Evolutionary conservation across 2,888 invertebrate genomes (phyloP), one percentile per base, ranked within the genome.

Genomic region (Agonopterix subpropinquella): DNA sequence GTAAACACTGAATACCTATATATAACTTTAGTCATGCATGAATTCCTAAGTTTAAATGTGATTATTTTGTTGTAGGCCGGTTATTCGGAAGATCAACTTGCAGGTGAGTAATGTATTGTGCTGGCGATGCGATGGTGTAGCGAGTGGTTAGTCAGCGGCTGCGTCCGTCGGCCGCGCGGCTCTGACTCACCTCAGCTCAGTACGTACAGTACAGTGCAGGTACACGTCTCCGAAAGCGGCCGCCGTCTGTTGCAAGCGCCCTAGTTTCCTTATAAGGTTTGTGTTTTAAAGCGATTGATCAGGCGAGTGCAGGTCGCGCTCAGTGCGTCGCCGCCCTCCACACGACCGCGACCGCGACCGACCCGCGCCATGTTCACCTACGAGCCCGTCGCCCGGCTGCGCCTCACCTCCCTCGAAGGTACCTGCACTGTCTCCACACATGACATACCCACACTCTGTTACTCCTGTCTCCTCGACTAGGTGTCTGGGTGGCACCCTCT

Each of bases 1-100:
- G 28, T 28, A 28, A 28, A 28, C 28, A 28, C 28, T 28, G 7
- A 28, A 28, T 28, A 7, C 28, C 5, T 28, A 28, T 28, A 28
- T 28, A 28, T 28, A 28, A 28, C 28, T 28, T 28, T 5, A 28
- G 28, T 28, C 28, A 28, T 28, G 28, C 28, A 28, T 28, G 28
- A 28, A 28, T 28, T 28, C 5, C 28, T 28, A 28, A 28, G 28
- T 28, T 5, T 28, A 7, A 28, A 39, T 39, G 11, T 39, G 39
- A 36, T n/a, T 37, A 18, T 11, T 48, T 47, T 47, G 39, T 91
- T 91, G 53, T 91, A 96, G 96, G 95, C 94, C 70, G 94, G 94
- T 74, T 96, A 95, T 85, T 92, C 94, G 43, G 96, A 96, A 89
- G 96, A 96, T 89, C 96, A 96, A 91, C 91, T 96, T 89, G 95